phyloP scores from a whole-genome alignment of 2,888 invertebrate species.

The Dicyrtomina minuta region DNA sequence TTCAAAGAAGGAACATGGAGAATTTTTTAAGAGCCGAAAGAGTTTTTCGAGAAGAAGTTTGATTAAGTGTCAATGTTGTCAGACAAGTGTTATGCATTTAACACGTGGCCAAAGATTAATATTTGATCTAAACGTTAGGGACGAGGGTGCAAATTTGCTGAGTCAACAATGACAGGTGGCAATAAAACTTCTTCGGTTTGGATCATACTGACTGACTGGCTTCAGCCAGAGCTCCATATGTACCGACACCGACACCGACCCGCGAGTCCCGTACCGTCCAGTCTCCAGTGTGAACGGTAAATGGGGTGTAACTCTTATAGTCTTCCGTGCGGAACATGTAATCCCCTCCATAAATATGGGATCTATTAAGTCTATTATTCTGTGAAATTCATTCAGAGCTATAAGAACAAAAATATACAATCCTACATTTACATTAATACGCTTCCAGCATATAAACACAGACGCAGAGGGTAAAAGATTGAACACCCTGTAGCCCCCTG shows the following conservation, averaged over 20 bases:
- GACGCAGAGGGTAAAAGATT: constrained; percentile 11
- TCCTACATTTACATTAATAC: not conserved
- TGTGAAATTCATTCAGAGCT: constrained; percentile 35
- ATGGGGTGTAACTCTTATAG: constrained; percentile 42
- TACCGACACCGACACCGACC: not conserved
- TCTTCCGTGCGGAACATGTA: constrained; percentile 27
- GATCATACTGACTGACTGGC: not conserved
- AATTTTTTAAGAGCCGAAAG: not conserved
- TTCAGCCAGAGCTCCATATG: not conserved
- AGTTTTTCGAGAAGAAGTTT: constrained; percentile 9
- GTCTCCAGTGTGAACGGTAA: constrained; percentile 23
- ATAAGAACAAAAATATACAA: constrained; percentile 40
- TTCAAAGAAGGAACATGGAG: too few relatives aligned
- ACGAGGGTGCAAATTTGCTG: constrained; percentile 49
- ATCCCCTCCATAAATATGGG: constrained; percentile 36
- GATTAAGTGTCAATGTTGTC: constrained; percentile 40
- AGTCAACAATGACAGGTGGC: constrained; percentile 54
- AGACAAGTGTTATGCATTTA: constrained; percentile 30
- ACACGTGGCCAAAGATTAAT: constrained; percentile 39
- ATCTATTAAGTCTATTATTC: constrained; percentile 36
- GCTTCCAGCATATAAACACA: constrained; percentile 6
- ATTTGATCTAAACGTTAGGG: constrained; percentile 36
- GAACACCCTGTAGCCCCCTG: too few relatives aligned
- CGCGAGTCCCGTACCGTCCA: too few relatives aligned
- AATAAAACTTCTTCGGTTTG: constrained; percentile 39